Evolutionary conservation across 2,113 vertebrate species (phyloP), one percentile per base, ranked within the genome.

Genomic region (Psophia crepitans): DNA sequence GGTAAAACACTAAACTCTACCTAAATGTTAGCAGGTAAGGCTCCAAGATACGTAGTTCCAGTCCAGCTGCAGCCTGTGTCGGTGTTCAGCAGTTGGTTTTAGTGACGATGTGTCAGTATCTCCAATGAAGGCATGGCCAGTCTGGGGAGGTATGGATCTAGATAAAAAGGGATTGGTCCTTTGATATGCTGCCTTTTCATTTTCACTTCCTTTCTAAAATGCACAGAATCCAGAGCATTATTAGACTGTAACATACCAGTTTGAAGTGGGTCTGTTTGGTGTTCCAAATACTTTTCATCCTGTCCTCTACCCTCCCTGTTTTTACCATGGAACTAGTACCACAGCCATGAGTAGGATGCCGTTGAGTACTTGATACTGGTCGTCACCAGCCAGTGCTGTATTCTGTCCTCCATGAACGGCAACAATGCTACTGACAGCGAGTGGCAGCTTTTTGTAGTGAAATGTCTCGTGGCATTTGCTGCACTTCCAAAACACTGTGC

Each of bases 391-490:
- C 32, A 3, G n/a, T 33, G 70, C 71, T 37, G 20, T 44, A 1
- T 76, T 81, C 28, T 65, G 21, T 69, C 49, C 69, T 73, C 56
- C 1, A 0, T 44, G 57, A 26, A 14, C 9, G 5, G 33, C 61
- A 53, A 0, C 2, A 2, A 7, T 82, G 77, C 57, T 63, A 1
- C 58, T 49, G 24, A 46, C 66, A 57, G 82, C 1, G 0, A 66
- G 39, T 30, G 24, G 41, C 44, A 77, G 46, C 37, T 48, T 75
- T 69, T n/a, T 69, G 27, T 43, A n/a, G 7, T 27, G n/a, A 77
- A 57, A n/a, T 8, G 2, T 58, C 79, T 60, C 24, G 1, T 43
- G 68, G 51, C n/a, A 13, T 76, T 60, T 76, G 35, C 61, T 73
- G 49, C 53, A 48, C 28, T 88, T 73, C 28, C 39, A 58, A 58